Percentiles rank a stretch among this genome's conserved stretches.
Conservation (phyloP, 2,797 vertebrate genomes). For the Malacoraja senta region DNA sequence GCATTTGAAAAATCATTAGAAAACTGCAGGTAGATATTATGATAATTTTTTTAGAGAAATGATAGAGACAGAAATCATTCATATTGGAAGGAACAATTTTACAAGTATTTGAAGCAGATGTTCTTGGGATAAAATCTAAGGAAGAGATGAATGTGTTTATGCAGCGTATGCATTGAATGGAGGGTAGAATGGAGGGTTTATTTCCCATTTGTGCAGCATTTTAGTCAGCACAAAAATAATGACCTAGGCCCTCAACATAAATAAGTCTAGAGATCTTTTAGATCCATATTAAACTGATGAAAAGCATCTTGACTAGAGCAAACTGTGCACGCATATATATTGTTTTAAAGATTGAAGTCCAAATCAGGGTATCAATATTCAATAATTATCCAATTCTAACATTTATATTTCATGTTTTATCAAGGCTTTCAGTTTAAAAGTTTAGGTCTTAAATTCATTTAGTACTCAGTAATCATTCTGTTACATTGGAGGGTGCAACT, state of each 20-base stretch:
- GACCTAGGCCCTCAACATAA: background rate
- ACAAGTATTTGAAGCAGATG: background rate
- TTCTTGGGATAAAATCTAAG: background rate
- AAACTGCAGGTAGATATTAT: background rate
- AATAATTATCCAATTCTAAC: background rate
- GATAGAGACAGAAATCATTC: background rate
- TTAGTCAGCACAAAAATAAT: background rate
- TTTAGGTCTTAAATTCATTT: background rate
- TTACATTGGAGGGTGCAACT: background rate
- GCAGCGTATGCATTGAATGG: background rate
- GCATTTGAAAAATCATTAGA: background rate
- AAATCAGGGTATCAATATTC: background rate
- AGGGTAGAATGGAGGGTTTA: background rate
- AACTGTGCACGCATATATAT: background rate
- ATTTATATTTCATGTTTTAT: background rate
- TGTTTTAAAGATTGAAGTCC: background rate
- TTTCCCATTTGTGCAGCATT: background rate
- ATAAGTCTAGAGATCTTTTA: background rate
- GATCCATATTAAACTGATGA: background rate
- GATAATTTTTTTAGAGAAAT: background rate
- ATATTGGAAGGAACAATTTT: background rate
- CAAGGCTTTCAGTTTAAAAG: background rate
- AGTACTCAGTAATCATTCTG: background rate
- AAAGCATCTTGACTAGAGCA: background rate
- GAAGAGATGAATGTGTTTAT: too few species aligned